These are phyloP conservation scores for Artemia franciscana DNA, from an alignment of 1,140 invertebrate species.

Conservation along the genomic window DNA sequence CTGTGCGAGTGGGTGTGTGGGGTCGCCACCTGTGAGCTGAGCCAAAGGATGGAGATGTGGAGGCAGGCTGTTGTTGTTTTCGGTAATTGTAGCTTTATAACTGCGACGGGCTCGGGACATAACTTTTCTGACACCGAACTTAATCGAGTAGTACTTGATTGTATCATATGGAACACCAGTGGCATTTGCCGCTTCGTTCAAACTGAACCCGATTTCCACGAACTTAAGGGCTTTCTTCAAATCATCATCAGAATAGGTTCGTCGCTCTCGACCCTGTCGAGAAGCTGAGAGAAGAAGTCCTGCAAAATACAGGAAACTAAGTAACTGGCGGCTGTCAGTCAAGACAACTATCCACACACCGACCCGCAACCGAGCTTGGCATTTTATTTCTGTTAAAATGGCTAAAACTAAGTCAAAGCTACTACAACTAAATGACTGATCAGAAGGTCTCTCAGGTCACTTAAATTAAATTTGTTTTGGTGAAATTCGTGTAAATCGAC, in stretches of 20 bases:
- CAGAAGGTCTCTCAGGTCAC: no score
- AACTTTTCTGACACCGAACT: not conserved
- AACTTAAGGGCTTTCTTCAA: not conserved
- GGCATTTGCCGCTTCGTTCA: not conserved
- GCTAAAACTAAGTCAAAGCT: no score
- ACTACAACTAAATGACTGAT: no score
- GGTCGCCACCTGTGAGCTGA: not conserved
- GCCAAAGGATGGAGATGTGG: not conserved
- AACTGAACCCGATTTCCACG: not conserved
- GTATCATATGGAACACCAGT: not conserved
- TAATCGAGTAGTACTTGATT: not conserved
- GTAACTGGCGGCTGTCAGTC: not conserved
- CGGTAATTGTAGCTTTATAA: not conserved
- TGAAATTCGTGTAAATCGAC: no score
- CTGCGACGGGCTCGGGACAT: not conserved
- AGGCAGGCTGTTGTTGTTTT: not conserved
- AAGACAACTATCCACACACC: not conserved
- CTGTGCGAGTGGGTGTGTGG: not conserved
- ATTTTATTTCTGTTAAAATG: no score
- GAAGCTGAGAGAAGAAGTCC: not conserved
- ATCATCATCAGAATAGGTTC: not conserved
- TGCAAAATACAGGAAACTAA: not conserved
- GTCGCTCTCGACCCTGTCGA: not conserved
- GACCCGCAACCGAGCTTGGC: not conserved
- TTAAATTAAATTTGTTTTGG: no score